Evolutionary conservation across 2,888 invertebrate species (phyloP).

Genomic region (Brachypterus glaber): DNA sequence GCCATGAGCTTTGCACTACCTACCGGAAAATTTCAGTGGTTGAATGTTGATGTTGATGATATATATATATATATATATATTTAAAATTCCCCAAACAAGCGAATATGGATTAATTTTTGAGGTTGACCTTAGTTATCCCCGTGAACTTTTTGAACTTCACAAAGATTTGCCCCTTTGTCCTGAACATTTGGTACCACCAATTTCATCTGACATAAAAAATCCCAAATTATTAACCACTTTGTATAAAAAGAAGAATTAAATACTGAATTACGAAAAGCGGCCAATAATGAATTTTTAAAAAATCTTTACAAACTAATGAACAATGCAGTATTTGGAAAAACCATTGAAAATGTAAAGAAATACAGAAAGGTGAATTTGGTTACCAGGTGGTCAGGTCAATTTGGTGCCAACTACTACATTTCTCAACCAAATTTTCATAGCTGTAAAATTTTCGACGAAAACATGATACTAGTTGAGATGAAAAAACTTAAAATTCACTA

Average conservation of each 20-base stretch:
- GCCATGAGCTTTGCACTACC: too few species aligned
- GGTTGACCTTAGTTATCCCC: not conserved
- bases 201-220: not conserved
- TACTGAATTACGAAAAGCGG: conserved; percentile 6
- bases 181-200: too few species aligned
- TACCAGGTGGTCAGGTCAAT: conserved; percentile 6
- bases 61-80: not conserved
- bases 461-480: conserved; percentile 14
- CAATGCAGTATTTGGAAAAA: conserved; percentile 6
- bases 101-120: too few species aligned
- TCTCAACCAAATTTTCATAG: conserved; percentile 17
- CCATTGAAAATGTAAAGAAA: conserved; percentile 30
- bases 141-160: too few species aligned
- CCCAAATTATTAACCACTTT: not conserved
- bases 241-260: conserved; percentile 4
- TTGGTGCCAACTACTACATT: conserved; percentile 17
- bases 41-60: not conserved
- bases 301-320: conserved; percentile 4
- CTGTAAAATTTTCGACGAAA: conserved; percentile 10
- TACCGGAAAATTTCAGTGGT: too few species aligned
- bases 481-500: conserved; percentile 10
- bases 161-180: too few species aligned
- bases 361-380: conserved; percentile 22
- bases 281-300: too few species aligned
- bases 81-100: not conserved